Evolutionary conservation across 2,113 vertebrate species (phyloP), one percentile per base, ranked within the genome.

Genomic region (Echinops telfairi): DNA sequence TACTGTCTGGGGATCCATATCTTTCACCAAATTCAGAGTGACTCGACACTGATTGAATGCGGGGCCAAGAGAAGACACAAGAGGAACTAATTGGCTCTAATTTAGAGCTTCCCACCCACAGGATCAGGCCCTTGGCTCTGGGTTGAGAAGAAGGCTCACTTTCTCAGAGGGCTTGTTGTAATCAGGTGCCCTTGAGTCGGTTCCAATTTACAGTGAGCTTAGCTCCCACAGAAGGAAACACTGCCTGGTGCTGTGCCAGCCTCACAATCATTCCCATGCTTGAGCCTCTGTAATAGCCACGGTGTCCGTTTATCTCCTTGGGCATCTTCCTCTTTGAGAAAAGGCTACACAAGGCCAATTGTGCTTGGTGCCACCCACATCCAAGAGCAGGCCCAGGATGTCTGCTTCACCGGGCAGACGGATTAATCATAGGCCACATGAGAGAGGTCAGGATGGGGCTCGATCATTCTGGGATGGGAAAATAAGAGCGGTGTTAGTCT

Each of bases 1-100:
- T 87, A 93, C 36, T 96, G 88, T 82, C 76, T 80, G 40, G 47
- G 76, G 31, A 60, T 82, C 29, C 40, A 38, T 15, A 9, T 25
- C 16, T 83, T 79, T 89, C 53, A 80, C 40, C 89, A 19, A 75
- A 36, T 92, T 76, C 73, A 31, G 2, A 66, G 36, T 60, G 57
- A 40, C 43, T 85, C 57, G 31, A 66, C 78, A 80, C 57, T 80
- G 29, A 86, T 0, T 12, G 57, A 86, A 36, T 15, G 11, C 47
- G 47, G 10, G 47, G 47, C 47, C 5, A 53, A 53, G 47, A 14
- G 47, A 53, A 53, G 47, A 53, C 47, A 10, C 47, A 53, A 53
- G 47, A 53, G 47, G 47, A 53, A 53, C 47, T 53, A 14, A 53
- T 53, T 10, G 47, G 47, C 9, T 53, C 47, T 53, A 53, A 53